These are phyloP conservation scores for Rissa tridactyla DNA, from an alignment of 2,113 vertebrate species.

Conservation along the genomic window DNA sequence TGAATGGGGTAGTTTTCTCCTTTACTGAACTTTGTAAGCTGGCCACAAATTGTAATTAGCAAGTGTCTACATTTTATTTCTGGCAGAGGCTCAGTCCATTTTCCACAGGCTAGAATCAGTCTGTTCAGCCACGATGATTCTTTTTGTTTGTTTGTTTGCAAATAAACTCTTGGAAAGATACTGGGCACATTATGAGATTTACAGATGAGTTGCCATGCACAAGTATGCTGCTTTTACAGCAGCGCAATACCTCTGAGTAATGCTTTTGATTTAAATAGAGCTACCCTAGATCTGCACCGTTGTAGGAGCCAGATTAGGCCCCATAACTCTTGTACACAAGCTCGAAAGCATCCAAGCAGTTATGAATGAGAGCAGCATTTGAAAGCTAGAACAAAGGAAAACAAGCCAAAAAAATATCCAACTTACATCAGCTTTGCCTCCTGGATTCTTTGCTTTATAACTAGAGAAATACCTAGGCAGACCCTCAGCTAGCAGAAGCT, in stretches of 20 bases:
- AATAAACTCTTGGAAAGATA: conserved; percentile 56
- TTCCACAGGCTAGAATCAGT: conserved; percentile 2
- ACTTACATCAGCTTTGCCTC: conserved; percentile 46
- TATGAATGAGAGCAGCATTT: conserved; percentile 41
- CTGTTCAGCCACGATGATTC: conserved; percentile 23
- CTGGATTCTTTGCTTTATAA: conserved; percentile 27
- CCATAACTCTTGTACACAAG: neutral
- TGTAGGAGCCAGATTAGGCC: conserved; percentile 44
- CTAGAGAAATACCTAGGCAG: conserved; percentile 32
- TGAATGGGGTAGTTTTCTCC: conserved; percentile 31
- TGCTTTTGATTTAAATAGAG: conserved; percentile 35
- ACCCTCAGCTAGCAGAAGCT: conserved; percentile 59
- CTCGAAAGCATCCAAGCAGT: conserved; percentile 34
- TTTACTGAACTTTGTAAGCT: conserved; percentile 28
- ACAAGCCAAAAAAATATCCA: neutral
- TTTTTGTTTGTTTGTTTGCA: conserved; percentile 65
- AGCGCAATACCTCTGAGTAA: conserved; percentile 35
- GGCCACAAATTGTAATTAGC: conserved; percentile 37
- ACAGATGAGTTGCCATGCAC: conserved; percentile 37
- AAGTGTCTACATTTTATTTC: conserved; percentile 28
- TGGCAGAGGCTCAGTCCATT: conserved; percentile 41
- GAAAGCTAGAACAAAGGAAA: conserved; percentile 36
- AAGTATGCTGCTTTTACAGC: conserved; percentile 13
- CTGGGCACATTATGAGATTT: conserved; percentile 28
- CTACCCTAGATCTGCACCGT: conserved; percentile 38